These are phyloP conservation scores for Rutilus rutilus DNA, from an alignment of 2,113 vertebrate genomes.

Conservation along the genomic window DNA sequence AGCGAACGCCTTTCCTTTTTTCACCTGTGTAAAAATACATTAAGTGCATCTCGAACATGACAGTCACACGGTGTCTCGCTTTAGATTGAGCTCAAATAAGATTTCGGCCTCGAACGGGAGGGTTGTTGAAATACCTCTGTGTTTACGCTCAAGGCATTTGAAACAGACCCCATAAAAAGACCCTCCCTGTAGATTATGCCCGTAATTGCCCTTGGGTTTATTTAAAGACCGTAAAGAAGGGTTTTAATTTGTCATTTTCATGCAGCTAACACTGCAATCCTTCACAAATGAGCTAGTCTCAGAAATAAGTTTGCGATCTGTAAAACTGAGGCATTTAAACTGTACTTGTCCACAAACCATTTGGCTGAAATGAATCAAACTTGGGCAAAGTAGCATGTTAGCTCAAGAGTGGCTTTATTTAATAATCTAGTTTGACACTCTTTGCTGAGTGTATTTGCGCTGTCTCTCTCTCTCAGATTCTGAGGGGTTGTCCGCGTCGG, in stretches of 20 bases:
- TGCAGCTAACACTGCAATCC: not conserved
- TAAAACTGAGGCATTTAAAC: not conserved
- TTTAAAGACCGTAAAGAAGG: constrained; percentile 16
- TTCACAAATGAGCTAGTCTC: not conserved
- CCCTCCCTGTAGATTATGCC: constrained; percentile 46
- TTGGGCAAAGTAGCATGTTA: not conserved
- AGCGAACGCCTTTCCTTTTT: constrained; percentile 45
- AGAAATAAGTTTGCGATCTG: not conserved
- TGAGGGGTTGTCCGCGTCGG: constrained; percentile 40
- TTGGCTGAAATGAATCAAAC: not conserved
- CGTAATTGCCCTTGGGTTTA: constrained; percentile 74
- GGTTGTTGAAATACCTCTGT: constrained; percentile 52
- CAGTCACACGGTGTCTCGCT: constrained; percentile 56
- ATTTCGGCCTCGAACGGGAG: constrained; percentile 40
- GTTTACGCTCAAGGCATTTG: constrained; percentile 30
- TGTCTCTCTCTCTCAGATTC: constrained; percentile 34
- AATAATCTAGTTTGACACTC: not conserved
- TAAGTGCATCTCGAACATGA: constrained; percentile 49
- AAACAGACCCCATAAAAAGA: constrained; percentile 18
- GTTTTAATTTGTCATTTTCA: constrained; percentile 2
- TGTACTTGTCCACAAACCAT: not conserved
- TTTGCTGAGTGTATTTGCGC: not conserved
- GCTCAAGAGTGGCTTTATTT: not conserved
- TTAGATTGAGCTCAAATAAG: constrained; percentile 59
- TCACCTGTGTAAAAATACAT: constrained; percentile 57